Evolutionary conservation across 1,140 invertebrate species (phyloP), one percentile per base, ranked within the genome.

Genomic region (Ips nitidus): DNA sequence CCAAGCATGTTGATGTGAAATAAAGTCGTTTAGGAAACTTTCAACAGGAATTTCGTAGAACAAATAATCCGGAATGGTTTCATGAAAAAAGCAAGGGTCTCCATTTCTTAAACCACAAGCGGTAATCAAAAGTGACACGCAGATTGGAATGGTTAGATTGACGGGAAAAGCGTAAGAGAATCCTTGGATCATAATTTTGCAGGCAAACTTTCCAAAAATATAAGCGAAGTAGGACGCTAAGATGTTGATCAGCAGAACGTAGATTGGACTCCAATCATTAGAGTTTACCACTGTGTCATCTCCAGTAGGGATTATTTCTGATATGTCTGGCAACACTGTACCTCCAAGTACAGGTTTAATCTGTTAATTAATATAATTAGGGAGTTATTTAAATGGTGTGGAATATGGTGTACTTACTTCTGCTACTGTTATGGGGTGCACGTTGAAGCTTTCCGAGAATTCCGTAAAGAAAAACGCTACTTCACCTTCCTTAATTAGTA

Each of bases 151-250:
- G 0, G 93, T 92, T 61, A 98, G 84, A 80, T 92, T 96, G 0
- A 98, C 90, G 0, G 97, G 96, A 72, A 98, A 94, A 0, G 95
- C 94, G 78, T 97, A 98, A 79, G 95, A 96, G 84, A 98, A 97
- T 41, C 93, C 93, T 82, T 98, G 96, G 66, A 98, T 97, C 70
- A 96, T 87, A 75, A 98, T 97, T 83, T 97, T 97, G 83, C 95
- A 98, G 22, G 95, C 93, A 76, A 97, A 97, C 83, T 97, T 97
- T 71, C 92, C 94, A 74, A 96, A 94, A 73, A 96, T 90, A 76
- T 97, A 98, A 74, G 91, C 93, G 41, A 95, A 83, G 78, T 95
- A 95, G 3, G 94, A 89, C 3, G 92, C 88, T 59, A 90, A 83
- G 56, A 96, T 88, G 80, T 95, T 93, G 55, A 95, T 86, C 1